These are phyloP conservation scores for Iselma pallidipennis DNA, from an alignment of 2,888 invertebrate species.

Conservation along the genomic window DNA sequence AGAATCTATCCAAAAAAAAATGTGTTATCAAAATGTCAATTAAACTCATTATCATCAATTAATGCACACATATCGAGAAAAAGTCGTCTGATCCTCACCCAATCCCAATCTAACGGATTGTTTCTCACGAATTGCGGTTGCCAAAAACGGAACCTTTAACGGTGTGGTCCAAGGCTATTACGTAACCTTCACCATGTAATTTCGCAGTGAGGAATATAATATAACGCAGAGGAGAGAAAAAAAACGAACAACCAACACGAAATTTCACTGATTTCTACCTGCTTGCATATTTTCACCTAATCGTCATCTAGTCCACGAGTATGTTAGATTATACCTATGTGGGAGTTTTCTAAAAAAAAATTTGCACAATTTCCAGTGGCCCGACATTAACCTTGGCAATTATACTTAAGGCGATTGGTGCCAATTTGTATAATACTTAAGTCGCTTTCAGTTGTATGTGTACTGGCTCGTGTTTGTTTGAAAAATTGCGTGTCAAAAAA, in stretches of 20 bases:
- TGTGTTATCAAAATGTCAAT: neutral
- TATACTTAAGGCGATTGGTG: neutral
- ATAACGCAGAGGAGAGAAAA: no score
- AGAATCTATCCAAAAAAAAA: no score
- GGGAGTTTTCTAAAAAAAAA: neutral
- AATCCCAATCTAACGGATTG: neutral
- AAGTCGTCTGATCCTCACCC: no score
- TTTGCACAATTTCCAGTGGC: neutral
- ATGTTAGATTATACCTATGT: no score
- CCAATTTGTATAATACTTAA: neutral
- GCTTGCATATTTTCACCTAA: neutral
- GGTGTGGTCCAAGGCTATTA: conserved; percentile 34
- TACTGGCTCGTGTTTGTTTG: no score
- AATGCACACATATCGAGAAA: neutral
- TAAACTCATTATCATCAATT: neutral
- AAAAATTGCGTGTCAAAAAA: no score
- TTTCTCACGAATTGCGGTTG: neutral
- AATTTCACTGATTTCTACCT: neutral
- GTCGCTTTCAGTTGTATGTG: no score
- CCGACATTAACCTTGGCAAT: neutral
- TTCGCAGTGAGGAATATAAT: no score
- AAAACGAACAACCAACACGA: neutral
- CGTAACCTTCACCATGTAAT: neutral
- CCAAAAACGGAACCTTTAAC: conserved; percentile 35
- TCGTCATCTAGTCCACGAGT: neutral